phyloP scores from a whole-genome alignment of 2,113 vertebrate genomes.

The Cepphus grylle region DNA sequence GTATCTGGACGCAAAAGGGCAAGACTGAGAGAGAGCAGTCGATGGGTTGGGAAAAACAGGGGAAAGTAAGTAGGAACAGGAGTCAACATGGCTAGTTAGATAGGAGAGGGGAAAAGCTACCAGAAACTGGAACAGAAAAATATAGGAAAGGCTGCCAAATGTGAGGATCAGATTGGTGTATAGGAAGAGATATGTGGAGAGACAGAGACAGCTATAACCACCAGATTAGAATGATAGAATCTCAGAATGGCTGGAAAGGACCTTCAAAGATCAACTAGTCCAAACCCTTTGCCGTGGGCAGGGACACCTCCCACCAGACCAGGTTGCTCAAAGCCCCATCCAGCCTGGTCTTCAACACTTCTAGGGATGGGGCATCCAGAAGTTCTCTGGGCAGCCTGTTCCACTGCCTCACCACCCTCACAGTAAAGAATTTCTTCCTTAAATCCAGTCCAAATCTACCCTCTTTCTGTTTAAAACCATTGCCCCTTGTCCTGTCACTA shows the following conservation, averaged over 20 bases:
- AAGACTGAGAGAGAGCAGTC: not conserved
- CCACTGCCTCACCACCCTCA: not conserved
- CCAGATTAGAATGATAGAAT: not conserved
- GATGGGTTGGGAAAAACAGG: not conserved
- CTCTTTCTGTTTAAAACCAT: not conserved
- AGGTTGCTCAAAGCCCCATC: not conserved
- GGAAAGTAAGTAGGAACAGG: not conserved
- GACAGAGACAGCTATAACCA: not conserved
- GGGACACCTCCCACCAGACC: not conserved
- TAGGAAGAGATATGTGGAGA: not conserved
- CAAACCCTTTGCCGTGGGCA: not conserved
- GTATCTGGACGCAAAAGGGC: not conserved
- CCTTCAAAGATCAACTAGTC: not conserved
- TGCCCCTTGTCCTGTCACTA: not conserved
- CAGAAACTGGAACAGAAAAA: not conserved
- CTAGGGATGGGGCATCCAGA: not conserved
- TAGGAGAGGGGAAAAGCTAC: not conserved
- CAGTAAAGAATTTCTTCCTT: not conserved
- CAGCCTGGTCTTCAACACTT: not conserved
- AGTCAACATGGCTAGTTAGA: not conserved
- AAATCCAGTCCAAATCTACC: not conserved
- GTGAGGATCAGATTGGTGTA: too few species aligned
- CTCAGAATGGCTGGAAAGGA: not conserved
- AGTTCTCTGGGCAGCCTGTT: accelerated
- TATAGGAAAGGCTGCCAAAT: not conserved